Base-by-base conservation (phyloP, 2,888 invertebrate genomes). In the Carcina quercana region DNA sequence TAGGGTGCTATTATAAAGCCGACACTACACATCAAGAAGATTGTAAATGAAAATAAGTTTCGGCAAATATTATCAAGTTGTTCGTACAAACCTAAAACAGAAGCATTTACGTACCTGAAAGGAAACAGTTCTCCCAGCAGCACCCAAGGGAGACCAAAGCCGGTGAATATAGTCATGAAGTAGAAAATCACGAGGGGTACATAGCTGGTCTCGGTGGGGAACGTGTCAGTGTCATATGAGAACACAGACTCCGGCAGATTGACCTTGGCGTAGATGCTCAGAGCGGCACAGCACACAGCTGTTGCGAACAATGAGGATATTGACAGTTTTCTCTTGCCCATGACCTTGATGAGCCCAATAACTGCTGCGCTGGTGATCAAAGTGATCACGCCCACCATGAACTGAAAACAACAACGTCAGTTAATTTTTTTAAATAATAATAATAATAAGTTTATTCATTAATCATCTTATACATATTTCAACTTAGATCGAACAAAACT, bases 91-190 rank as follows among this genome's bases (percentile, higher is more conserved):
- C 13, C n/a, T 28, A n/a, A n/a, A n/a, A n/a, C n/a, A n/a, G n/a
- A n/a, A n/a, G n/a, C n/a, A 30, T 3, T 12, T 32, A 38, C 53
- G 63, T 50, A 86, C 86, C 85, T 85, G 42, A 86, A 82, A 0
- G 87, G 86, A 42, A 87, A 87, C 5, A 88, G 76, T 59, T 88
- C 87, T 35, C 86, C 85, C 5, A 87, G 64, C 25, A 87, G 45
- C 35, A 86, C 78, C 87, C 87, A 88, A 1, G 86, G 86, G 10
- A 87, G 61, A 8, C 76, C 74, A 3, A 74, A 60, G 5, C 71
- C 80, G 22, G 69, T 73, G 38, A 71, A 76, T 8, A 74, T 45
- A 1, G 72, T 64, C 27, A 85, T 50, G 1, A 63, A 34, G 28
- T 79, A 75, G 50, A 86, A 80, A 28, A 80, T 47, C 1, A 68